These are phyloP conservation scores for Hypomecis atomaria DNA, from an alignment of 2,888 invertebrate genomes.

Conservation along the genomic window DNA sequence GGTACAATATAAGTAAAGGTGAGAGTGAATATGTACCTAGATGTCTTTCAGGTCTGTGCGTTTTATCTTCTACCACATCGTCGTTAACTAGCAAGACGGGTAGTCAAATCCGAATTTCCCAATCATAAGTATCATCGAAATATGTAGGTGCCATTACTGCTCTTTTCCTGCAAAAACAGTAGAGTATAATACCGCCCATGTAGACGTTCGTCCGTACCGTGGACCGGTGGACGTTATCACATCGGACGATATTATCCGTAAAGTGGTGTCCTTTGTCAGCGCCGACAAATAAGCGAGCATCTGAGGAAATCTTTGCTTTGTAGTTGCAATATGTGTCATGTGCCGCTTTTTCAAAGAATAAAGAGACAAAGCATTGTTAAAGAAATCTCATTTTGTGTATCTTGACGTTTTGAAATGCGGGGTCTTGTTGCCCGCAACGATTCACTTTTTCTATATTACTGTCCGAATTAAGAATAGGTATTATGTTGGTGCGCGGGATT, in stretches of 20 bases:
- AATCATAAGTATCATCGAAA: no score
- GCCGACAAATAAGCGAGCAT: conserved; percentile 27
- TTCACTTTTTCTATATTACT: no score
- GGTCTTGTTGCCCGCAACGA: background rate
- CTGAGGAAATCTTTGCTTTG: conserved; percentile 32
- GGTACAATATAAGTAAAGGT: no score
- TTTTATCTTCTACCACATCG: no score
- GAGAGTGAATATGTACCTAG: no score
- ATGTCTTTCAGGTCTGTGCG: no score
- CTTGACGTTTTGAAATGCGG: conserved; percentile 16
- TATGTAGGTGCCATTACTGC: no score
- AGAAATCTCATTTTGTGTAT: conserved; percentile 23
- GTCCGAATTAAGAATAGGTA: no score
- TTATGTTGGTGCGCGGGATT: no score
- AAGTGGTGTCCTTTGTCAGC: conserved; percentile 23
- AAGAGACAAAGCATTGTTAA: conserved; percentile 19
- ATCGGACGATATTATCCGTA: conserved; percentile 20
- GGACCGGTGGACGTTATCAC: background rate
- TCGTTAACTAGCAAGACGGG: no score
- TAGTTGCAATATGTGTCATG: conserved; percentile 34
- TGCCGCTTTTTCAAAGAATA: conserved; percentile 16
- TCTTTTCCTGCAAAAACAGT: no score
- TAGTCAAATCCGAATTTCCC: no score
- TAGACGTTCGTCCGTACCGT: background rate
- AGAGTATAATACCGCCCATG: background rate